phyloP scores from a whole-genome alignment of 1,140 invertebrate species.

The Alviniconcha marisindica region DNA sequence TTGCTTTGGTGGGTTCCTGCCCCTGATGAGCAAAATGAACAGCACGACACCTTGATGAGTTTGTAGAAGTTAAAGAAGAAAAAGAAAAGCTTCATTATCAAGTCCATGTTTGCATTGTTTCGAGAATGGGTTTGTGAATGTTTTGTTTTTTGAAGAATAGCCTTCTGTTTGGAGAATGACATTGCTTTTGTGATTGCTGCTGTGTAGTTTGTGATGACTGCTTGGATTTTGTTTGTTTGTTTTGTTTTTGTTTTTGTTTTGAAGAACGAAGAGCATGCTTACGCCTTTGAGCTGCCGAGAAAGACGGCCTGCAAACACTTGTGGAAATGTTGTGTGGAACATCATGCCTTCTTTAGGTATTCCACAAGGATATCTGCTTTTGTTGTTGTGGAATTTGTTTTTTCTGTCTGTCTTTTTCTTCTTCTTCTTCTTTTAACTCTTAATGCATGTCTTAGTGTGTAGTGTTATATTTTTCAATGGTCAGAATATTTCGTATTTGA shows the following conservation, averaged over 20 bases:
- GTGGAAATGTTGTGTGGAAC: conserved; percentile 98
- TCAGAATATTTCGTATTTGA: no score
- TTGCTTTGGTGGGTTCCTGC: no score
- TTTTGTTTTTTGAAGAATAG: no score
- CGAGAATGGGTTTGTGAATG: no score
- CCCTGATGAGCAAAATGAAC: no score
- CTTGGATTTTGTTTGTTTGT: background rate
- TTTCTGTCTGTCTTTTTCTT: background rate
- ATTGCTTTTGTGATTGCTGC: no score
- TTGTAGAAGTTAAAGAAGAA: no score
- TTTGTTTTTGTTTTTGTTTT: conserved; percentile 3
- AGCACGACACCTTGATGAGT: no score
- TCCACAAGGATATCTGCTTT: background rate
- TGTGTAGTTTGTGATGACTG: no score
- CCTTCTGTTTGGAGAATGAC: no score
- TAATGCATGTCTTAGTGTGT: background rate
- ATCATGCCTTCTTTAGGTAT: conserved; percentile 91
- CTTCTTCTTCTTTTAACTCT: background rate
- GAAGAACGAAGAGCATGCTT: conserved; percentile 95
- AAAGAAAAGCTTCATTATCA: no score
- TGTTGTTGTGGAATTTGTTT: background rate
- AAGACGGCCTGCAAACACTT: conserved; percentile 98
- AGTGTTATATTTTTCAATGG: background rate
- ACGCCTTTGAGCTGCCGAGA: conserved; percentile 77
- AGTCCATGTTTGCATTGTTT: no score